A percentile compares a stretch with the other conserved stretches of the same genome.
These are phyloP conservation scores for Oncopeltus fasciatus DNA, from an alignment of 1,140 invertebrate species.

Conservation along the genomic window DNA sequence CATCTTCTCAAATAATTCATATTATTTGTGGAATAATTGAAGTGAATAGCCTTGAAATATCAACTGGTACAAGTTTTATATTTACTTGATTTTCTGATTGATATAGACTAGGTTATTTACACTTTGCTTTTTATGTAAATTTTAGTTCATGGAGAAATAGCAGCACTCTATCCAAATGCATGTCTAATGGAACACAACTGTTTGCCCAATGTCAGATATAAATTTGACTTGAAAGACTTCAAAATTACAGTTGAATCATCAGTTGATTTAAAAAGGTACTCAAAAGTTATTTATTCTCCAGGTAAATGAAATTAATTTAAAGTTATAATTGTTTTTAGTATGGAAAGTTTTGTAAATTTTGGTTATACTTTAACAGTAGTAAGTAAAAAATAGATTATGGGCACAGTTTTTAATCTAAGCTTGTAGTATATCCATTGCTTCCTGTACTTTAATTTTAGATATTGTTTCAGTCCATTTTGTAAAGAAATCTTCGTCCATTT, in stretches of 20 bases:
- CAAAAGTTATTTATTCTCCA: background rate
- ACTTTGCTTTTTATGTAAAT: background rate
- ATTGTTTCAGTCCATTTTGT: too few relatives aligned
- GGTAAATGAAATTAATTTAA: too few relatives aligned
- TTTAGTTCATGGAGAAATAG: conserved; percentile 29
- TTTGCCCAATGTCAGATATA: conserved; percentile 54
- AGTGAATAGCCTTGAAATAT: conserved; percentile 60
- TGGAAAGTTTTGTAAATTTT: background rate
- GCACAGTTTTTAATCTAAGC: too few relatives aligned
- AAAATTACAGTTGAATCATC: conserved; percentile 50
- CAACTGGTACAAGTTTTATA: background rate
- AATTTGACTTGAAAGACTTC: conserved; percentile 38
- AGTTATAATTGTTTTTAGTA: background rate
- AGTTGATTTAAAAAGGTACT: conserved; percentile 35
- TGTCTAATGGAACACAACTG: conserved; percentile 64
- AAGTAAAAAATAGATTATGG: too few relatives aligned
- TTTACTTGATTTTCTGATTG: background rate
- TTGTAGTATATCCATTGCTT: too few relatives aligned
- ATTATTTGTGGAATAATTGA: conserved; percentile 64
- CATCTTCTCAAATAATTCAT: conserved; percentile 41
- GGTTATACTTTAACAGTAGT: too few relatives aligned
- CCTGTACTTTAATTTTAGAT: too few relatives aligned
- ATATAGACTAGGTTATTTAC: background rate
- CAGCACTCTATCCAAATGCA: conserved; percentile 49
- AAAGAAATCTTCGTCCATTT: too few relatives aligned